phyloP scores from a whole-genome alignment of 2,888 invertebrate species.

The Pandemis corylana region DNA sequence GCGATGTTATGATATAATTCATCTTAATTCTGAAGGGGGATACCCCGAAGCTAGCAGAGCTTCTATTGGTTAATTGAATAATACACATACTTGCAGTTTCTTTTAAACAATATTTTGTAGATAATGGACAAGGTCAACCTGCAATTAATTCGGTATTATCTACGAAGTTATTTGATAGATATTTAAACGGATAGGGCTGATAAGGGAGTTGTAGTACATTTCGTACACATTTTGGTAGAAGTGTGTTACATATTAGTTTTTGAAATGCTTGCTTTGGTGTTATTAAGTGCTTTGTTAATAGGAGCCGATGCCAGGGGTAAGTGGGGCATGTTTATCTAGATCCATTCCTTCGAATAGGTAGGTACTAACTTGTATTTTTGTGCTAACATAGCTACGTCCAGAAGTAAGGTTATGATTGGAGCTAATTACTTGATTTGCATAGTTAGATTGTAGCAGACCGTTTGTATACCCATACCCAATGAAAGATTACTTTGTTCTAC shows the following conservation, averaged over 20 bases:
- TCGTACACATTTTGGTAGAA: constrained; percentile 4
- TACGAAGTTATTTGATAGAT: constrained; percentile 17
- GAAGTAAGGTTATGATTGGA: constrained; percentile 1
- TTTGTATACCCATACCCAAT: too few relatives aligned
- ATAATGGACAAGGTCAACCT: constrained; percentile 6
- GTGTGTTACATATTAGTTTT: not conserved
- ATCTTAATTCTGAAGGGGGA: not conserved
- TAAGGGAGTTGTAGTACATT: constrained; percentile 5
- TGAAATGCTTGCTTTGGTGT: constrained; percentile 31
- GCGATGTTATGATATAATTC: too few relatives aligned
- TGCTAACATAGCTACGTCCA: not conserved
- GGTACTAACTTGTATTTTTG: not conserved
- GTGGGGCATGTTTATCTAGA: not conserved
- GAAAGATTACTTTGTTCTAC: too few relatives aligned
- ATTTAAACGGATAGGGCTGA: constrained; percentile 15
- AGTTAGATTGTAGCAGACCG: too few relatives aligned
- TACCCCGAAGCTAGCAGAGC: not conserved
- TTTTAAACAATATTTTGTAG: not conserved
- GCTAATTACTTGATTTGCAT: not conserved
- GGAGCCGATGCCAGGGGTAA: constrained; percentile 33
- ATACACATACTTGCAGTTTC: not conserved
- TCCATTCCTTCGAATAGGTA: too few relatives aligned
- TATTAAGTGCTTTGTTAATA: constrained; percentile 21
- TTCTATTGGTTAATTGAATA: not conserved
- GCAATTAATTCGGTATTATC: constrained; percentile 23